phyloP scores from a whole-genome alignment of 2,888 invertebrate genomes.

The Watsonalla binaria region DNA sequence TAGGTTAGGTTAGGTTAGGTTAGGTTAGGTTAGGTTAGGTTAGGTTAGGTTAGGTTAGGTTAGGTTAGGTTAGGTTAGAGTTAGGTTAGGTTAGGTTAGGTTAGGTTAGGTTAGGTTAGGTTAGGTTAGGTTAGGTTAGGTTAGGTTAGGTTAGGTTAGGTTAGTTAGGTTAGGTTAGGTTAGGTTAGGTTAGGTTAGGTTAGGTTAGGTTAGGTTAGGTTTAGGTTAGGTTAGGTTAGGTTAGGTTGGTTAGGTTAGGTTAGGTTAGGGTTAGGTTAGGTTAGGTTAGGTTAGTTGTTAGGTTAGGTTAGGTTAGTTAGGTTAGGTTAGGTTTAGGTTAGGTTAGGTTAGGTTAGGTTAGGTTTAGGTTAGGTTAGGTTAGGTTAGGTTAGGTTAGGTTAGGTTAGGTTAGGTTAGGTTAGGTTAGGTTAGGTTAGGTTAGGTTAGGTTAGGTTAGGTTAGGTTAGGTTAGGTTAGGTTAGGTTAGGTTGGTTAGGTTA shows the following conservation, averaged over 20 bases:
- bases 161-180: constrained; percentile 18
- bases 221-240: constrained; percentile 19
- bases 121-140: constrained; percentile 11
- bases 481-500: constrained; percentile 14
- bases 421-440: constrained; percentile 20
- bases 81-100: constrained; percentile 11
- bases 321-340: constrained; percentile 17
- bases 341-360: constrained; percentile 23
- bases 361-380: constrained; percentile 23
- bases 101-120: constrained; percentile 12
- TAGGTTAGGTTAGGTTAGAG: constrained; percentile 13
- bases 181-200: constrained; percentile 17
- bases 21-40: constrained; percentile 14
- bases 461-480: constrained; percentile 17
- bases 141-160: constrained; percentile 15
- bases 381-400: constrained; percentile 20
- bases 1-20: constrained; percentile 17
- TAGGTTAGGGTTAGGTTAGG: constrained; percentile 23
- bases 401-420: constrained; percentile 22
- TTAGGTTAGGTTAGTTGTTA: constrained; percentile 17
- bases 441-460: constrained; percentile 14
- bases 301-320: constrained; percentile 21
- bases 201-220: constrained; percentile 17
- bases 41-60: constrained; percentile 13
- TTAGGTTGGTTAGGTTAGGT: constrained; percentile 19